Evolutionary conservation across 2,888 invertebrate genomes (phyloP).

Genomic region (Leptopterna dolabrata): DNA sequence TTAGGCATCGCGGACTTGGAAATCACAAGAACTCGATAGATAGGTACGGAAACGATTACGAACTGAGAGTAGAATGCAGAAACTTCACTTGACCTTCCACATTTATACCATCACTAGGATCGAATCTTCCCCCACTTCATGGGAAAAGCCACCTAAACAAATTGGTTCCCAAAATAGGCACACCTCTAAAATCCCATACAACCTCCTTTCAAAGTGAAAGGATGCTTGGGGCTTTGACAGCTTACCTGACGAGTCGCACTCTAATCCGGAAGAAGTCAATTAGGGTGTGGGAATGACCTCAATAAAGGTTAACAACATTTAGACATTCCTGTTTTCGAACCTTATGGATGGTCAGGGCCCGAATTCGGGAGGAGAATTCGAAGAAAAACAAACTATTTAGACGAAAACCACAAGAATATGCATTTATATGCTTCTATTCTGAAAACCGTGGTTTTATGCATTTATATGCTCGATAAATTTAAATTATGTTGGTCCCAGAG

Average conservation of each 20-base stretch:
- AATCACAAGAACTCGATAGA: too few relatives aligned
- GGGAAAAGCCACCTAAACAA: not conserved
- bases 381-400: too few relatives aligned
- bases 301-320: too few relatives aligned
- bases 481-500: too few relatives aligned
- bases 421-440: too few relatives aligned
- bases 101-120: not conserved
- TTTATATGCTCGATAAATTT: too few relatives aligned
- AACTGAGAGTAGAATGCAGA: not conserved
- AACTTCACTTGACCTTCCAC: not conserved
- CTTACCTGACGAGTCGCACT: not conserved
- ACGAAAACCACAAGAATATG: too few relatives aligned
- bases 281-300: not conserved
- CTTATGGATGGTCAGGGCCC: slow-evolving; percentile 11
- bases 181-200: not conserved
- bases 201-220: not conserved
- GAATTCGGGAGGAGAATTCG: not conserved
- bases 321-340: not conserved
- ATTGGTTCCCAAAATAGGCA: not conserved
- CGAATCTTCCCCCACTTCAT: too few relatives aligned
- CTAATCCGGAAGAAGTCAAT: not conserved
- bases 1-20: too few relatives aligned
- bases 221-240: slow-evolving; percentile 11
- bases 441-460: too few relatives aligned
- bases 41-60: too few relatives aligned